Conservation (phyloP, 2,113 vertebrate genomes). For the Saimiri boliviensis region DNA sequence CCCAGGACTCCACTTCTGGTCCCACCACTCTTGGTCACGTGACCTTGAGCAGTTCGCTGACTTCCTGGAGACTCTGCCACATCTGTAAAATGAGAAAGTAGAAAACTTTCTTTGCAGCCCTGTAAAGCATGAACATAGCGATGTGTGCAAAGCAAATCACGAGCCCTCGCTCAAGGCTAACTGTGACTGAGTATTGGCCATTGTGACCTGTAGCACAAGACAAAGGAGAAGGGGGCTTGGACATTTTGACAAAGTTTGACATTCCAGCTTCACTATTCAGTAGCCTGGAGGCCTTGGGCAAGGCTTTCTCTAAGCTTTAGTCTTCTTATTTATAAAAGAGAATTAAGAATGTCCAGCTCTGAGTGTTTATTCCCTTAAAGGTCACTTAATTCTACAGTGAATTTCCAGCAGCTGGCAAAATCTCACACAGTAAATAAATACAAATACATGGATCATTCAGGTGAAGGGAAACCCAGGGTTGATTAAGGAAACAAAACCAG, state of each 20-base stretch:
- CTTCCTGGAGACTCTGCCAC: not conserved
- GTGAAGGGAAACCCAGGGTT: not conserved
- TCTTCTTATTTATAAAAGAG: not conserved
- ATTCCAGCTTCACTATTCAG: not conserved
- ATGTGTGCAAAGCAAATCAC: rapidly evolving
- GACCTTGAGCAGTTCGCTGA: not conserved
- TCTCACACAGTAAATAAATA: not conserved
- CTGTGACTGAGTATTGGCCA: too few species aligned
- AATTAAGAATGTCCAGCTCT: not conserved
- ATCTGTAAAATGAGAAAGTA: not conserved
- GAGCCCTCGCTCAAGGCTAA: too few species aligned
- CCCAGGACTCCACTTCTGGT: not conserved
- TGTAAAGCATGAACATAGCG: not conserved
- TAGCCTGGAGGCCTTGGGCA: too few species aligned
- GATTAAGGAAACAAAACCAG: not conserved
- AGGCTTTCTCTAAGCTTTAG: not conserved
- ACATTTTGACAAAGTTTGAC: not conserved
- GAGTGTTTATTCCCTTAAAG: not conserved
- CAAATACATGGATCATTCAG: not conserved
- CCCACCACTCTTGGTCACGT: not conserved
- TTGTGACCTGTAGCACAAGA: too few species aligned
- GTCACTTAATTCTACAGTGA: not conserved
- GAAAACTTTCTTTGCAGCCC: not conserved
- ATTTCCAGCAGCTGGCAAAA: not conserved
- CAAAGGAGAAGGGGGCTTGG: rapidly evolving